A percentile compares a stretch with the other conserved stretches of the same genome.
Evolutionary conservation across 2,888 invertebrate genomes (phyloP).

Genomic region (Hypomecis punctinalis): DNA sequence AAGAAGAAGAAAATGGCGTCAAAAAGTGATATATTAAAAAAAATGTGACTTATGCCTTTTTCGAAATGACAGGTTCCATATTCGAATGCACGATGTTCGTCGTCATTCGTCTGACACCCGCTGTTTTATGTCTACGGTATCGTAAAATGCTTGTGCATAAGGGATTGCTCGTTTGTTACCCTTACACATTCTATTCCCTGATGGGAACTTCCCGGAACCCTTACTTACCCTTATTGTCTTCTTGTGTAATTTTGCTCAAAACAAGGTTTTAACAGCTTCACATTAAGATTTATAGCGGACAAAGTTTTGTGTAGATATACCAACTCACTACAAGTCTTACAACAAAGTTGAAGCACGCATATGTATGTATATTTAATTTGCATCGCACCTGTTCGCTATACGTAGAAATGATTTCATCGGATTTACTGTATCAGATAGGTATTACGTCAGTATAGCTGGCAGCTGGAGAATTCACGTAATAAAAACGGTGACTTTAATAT

Average conservation of each 20-base stretch:
- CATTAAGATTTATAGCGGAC: conserved; percentile 19
- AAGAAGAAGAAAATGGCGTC: too few relatives aligned
- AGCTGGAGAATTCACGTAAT: conserved; percentile 13
- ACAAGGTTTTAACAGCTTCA: conserved; percentile 22
- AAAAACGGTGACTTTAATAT: conserved; percentile 6
- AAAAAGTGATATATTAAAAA: too few relatives aligned
- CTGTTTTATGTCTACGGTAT: conserved; percentile 27
- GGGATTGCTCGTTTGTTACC: conserved; percentile 23
- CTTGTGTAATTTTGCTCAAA: conserved; percentile 20
- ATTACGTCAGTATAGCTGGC: neutral
- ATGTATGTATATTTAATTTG: neutral
- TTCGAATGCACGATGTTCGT: conserved; percentile 19
- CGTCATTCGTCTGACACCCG: conserved; percentile 22
- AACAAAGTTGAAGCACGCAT: conserved; percentile 2
- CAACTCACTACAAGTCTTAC: conserved; percentile 4
- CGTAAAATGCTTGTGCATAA: conserved; percentile 30
- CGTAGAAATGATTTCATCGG: neutral
- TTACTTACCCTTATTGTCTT: conserved; percentile 27
- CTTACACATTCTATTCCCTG: conserved; percentile 15
- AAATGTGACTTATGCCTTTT: too few relatives aligned
- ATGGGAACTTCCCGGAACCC: conserved; percentile 9
- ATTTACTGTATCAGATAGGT: neutral
- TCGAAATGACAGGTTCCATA: too few relatives aligned
- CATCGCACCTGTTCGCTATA: neutral
- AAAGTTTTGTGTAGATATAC: conserved; percentile 9